These are phyloP conservation scores for Sicus ferrugineus DNA, from an alignment of 2,888 invertebrate genomes.

Conservation along the genomic window DNA sequence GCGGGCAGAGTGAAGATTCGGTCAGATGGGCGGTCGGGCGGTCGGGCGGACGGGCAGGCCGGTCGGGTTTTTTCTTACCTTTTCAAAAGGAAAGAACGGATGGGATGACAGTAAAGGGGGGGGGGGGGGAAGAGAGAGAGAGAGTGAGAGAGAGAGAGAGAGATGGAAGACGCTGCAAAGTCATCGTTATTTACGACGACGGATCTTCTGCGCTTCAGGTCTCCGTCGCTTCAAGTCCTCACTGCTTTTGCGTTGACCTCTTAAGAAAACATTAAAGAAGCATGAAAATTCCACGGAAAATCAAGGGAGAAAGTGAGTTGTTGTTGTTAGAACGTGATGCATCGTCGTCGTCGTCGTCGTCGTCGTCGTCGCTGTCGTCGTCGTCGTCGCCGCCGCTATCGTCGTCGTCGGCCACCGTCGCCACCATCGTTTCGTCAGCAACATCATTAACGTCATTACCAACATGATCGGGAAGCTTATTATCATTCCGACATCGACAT, in stretches of 20 bases:
- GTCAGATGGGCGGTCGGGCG: neutral
- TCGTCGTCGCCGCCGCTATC: slow-evolving; percentile 11
- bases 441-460: neutral
- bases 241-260: slow-evolving; percentile 8
- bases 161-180: no score
- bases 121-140: neutral
- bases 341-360: neutral
- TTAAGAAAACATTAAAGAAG: slow-evolving; percentile 17
- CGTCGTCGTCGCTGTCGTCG: neutral
- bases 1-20: neutral
- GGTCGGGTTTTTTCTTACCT: neutral
- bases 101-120: neutral
- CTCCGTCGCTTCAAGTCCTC: neutral
- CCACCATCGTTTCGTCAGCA: neutral
- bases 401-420: slow-evolving; percentile 9
- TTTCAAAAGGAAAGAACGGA: neutral
- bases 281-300: slow-evolving; percentile 22
- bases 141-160: neutral
- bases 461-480: neutral
- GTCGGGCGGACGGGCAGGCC: neutral
- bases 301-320: slow-evolving; percentile 30
- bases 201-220: neutral
- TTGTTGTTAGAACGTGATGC: slow-evolving; percentile 31
- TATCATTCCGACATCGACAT: no score
- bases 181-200: no score